These are phyloP conservation scores for Megalopta genalis DNA, from an alignment of 1,140 invertebrate species.

Conservation along the genomic window DNA sequence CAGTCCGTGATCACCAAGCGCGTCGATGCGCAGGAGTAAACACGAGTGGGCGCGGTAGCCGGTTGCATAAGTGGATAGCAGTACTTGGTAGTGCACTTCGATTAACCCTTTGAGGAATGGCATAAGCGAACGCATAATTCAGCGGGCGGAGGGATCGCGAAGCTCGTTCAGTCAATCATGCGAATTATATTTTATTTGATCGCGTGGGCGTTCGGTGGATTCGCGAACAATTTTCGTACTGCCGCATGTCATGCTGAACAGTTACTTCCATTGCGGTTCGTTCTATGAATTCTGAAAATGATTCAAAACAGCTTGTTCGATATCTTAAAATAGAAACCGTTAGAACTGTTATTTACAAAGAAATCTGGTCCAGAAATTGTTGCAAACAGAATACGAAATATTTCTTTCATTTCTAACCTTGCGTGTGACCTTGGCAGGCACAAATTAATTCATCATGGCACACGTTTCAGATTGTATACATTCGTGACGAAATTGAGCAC, in stretches of 20 bases:
- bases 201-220: not conserved
- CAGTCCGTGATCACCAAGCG: not conserved
- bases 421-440: no score
- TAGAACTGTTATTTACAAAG: no score
- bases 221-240: not conserved
- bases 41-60: not conserved
- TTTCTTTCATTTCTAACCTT: no score
- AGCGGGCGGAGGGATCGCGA: not conserved
- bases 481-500: no score
- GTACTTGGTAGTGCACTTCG: not conserved
- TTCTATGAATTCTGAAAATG: not conserved
- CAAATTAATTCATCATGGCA: no score
- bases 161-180: conserved; percentile 10
- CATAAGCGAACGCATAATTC: not conserved
- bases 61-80: not conserved
- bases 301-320: no score
- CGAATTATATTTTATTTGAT: conserved; percentile 6
- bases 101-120: conserved; percentile 9
- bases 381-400: no score
- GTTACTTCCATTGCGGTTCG: not conserved
- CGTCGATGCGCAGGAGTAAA: conserved; percentile 1
- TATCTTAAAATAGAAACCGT: no score
- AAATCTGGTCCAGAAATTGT: no score
- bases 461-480: no score
- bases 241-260: not conserved